These are phyloP conservation scores for Ficedula albicollis DNA, from an alignment of 2,797 vertebrate genomes.

Conservation along the genomic window DNA sequence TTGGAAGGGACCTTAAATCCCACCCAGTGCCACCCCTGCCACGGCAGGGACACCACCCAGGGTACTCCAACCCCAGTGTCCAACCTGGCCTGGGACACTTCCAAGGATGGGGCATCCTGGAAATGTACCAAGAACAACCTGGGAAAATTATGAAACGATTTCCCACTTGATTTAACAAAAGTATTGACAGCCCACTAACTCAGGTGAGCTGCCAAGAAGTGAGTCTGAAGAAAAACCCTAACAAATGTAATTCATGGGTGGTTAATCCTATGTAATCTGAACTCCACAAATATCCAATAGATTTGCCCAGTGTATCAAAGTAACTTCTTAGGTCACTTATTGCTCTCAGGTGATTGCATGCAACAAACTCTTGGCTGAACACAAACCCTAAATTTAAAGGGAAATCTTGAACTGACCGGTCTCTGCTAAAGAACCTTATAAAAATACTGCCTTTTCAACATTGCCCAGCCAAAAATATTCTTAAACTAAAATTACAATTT, in stretches of 20 bases:
- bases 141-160: not conserved
- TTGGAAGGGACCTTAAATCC: not conserved
- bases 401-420: not conserved
- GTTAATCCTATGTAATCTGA: not conserved
- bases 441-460: not conserved
- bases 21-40: fast-evolving
- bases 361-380: not conserved
- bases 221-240: not conserved
- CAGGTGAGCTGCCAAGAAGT: not conserved
- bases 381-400: not conserved
- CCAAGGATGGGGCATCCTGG: not conserved
- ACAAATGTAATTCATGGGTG: not conserved
- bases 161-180: not conserved
- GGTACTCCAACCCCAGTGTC: fast-evolving
- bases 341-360: not conserved
- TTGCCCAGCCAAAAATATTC: not conserved
- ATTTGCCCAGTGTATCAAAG: not conserved
- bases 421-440: not conserved
- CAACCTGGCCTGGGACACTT: not conserved
- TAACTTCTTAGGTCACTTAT: not conserved
- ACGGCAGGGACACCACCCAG: not conserved
- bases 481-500: not conserved
- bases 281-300: not conserved
- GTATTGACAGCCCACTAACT: not conserved
- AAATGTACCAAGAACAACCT: not conserved